Evolutionary conservation across 2,888 invertebrate genomes (phyloP).

Genomic region (Griposia aprilina): DNA sequence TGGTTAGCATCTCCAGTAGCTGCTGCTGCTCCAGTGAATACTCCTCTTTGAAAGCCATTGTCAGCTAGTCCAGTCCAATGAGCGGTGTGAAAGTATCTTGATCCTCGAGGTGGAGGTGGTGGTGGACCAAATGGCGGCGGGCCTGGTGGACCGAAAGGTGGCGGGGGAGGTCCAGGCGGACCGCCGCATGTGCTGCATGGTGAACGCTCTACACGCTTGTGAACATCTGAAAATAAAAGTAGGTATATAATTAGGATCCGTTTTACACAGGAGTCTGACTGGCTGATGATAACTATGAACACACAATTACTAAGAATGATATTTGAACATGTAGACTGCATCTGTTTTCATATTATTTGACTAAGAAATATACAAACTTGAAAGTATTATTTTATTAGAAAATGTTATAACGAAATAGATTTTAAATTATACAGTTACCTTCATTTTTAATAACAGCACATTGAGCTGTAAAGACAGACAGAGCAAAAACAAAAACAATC

Average conservation of each 20-base stretch:
- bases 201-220: slow-evolving; percentile 59
- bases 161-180: slow-evolving; percentile 49
- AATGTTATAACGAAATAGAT: neutral
- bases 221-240: slow-evolving; percentile 37
- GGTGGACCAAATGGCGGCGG: slow-evolving; percentile 32
- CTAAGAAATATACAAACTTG: neutral
- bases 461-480: slow-evolving; percentile 69
- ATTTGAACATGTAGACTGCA: neutral
- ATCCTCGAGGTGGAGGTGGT: slow-evolving; percentile 16
- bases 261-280: neutral
- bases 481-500: slow-evolving; percentile 64
- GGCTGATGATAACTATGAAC: neutral
- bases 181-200: slow-evolving; percentile 57
- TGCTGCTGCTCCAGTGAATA: slow-evolving; percentile 75
- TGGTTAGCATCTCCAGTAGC: slow-evolving; percentile 67
- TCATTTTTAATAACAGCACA: slow-evolving; percentile 67
- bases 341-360: neutral
- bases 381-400: neutral
- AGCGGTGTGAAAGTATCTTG: slow-evolving; percentile 73
- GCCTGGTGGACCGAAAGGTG: slow-evolving; percentile 15
- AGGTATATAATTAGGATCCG: neutral
- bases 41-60: slow-evolving; percentile 74
- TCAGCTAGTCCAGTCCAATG: slow-evolving; percentile 80
- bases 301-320: neutral
- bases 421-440: slow-evolving; percentile 50